Evolutionary conservation across 2,797 vertebrate species (phyloP).

Genomic region (Hypotaenidia philippensis): DNA sequence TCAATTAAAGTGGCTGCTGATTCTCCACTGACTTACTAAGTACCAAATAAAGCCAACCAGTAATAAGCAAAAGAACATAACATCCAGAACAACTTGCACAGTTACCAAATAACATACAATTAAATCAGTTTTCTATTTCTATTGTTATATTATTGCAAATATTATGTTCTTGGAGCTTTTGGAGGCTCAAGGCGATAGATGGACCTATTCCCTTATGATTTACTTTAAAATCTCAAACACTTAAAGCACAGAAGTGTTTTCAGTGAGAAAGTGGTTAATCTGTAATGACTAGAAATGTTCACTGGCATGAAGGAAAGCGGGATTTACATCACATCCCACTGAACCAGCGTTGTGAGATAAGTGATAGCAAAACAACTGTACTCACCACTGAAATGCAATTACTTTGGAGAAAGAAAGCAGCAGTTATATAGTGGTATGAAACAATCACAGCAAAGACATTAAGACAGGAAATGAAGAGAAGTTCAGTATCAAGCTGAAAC

Average conservation of each 20-base stretch:
- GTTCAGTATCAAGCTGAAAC: background rate
- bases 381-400: conserved; percentile 70
- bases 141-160: background rate
- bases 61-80: background rate
- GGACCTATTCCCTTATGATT: background rate
- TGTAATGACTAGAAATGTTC: background rate
- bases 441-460: conserved; percentile 14
- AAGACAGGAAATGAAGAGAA: background rate
- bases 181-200: background rate
- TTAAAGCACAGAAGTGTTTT: background rate
- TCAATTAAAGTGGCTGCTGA: background rate
- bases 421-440: conserved; percentile 39
- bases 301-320: background rate
- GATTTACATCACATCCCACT: background rate
- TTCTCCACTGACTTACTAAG: background rate
- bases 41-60: background rate
- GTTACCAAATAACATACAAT: background rate
- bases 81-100: background rate
- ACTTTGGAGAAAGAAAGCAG: conserved; percentile 68
- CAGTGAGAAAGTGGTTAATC: background rate
- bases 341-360: conserved; percentile 11
- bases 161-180: background rate
- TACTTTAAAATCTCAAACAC: background rate
- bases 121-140: background rate
- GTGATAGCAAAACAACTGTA: conserved; percentile 60